Evolutionary conservation across 1,140 invertebrate genomes (phyloP).

Genomic region (Leptoteleia sp.): DNA sequence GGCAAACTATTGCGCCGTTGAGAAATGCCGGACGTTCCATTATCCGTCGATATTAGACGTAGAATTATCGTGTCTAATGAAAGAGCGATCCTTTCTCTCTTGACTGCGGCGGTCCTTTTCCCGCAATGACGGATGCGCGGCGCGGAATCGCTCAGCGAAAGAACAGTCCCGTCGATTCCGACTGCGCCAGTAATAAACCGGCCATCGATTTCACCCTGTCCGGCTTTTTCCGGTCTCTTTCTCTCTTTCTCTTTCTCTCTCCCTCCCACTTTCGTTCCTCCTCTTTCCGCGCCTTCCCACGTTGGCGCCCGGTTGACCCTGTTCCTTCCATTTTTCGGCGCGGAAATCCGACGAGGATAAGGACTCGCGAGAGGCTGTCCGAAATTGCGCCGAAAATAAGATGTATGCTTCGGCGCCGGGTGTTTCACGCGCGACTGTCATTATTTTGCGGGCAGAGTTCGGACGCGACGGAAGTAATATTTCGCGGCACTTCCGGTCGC

Average conservation of each 20-base stretch:
- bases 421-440: slow-evolving; percentile 22
- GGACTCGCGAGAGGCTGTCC: slow-evolving; percentile 3
- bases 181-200: slow-evolving; percentile 50
- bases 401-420: slow-evolving; percentile 22
- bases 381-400: slow-evolving; percentile 34
- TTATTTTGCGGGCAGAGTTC: no score
- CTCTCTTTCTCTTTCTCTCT: not conserved
- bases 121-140: slow-evolving; percentile 42
- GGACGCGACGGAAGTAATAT: no score
- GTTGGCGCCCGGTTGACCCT: no score
- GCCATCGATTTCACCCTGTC: slow-evolving; percentile 48
- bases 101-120: slow-evolving; percentile 38
- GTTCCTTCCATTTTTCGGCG: no score
- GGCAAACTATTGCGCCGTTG: slow-evolving; percentile 35
- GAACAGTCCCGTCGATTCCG: slow-evolving; percentile 40
- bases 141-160: slow-evolving; percentile 32
- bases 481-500: no score
- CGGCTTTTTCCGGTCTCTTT: slow-evolving; percentile 11
- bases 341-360: no score
- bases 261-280: no score
- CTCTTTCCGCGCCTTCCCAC: not conserved
- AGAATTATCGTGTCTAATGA: slow-evolving; percentile 62
- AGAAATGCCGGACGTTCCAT: slow-evolving; percentile 41
- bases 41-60: slow-evolving; percentile 57
- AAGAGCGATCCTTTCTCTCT: slow-evolving; percentile 45